Conservation (phyloP, 2,113 vertebrate genomes). For the human (Homo sapiens) region GRCh38 chr4:75643001-75643500, state of each 20-base stretch:
- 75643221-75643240: constrained; percentile 65
- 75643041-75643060: constrained; percentile 84
- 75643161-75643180: constrained; percentile 81
- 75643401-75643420: constrained; percentile 74
- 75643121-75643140: constrained; percentile 85
- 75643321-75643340: constrained; percentile 23
- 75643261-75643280: constrained; percentile 74
- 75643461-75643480: constrained; percentile 77
- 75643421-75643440: constrained; percentile 79
- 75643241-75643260: constrained; percentile 77
- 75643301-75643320: background rate
- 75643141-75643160: constrained; percentile 73
- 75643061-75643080: constrained; percentile 84
- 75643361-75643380: constrained; percentile 75
- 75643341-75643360: constrained; percentile 48
- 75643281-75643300: constrained; percentile 12
- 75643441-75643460: constrained; percentile 85
- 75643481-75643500: constrained; percentile 64
- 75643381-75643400: constrained; percentile 68
- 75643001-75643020: constrained; percentile 84
- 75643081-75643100: constrained; percentile 81
- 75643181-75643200: constrained; percentile 88
- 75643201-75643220: constrained; percentile 74
- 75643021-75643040: constrained; percentile 82
- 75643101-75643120: constrained; percentile 87